phyloP scores from a whole-genome alignment of 2,888 invertebrate genomes.

The Lepetodrilus schrolli region DNA sequence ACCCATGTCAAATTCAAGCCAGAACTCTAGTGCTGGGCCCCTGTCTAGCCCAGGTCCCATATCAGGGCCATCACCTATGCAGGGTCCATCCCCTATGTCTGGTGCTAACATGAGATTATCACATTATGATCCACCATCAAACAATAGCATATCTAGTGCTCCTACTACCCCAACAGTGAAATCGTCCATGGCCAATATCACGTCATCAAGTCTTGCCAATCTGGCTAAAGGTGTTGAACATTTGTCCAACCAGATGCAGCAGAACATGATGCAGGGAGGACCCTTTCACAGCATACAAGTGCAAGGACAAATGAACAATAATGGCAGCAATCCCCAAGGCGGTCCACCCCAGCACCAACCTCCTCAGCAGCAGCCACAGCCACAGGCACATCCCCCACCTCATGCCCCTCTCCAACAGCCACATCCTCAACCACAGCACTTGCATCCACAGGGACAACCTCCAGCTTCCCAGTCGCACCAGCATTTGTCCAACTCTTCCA shows the following conservation, averaged over 20 bases:
- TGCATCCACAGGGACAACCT: conserved; percentile 32
- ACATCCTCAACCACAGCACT: conserved; percentile 34
- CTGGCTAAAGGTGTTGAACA: conserved; percentile 75
- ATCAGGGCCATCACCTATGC: conserved; percentile 42
- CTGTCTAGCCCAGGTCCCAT: conserved; percentile 60
- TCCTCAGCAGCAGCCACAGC: conserved; percentile 37
- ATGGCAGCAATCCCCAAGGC: background rate
- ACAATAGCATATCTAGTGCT: conserved; percentile 49
- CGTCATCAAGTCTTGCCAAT: conserved; percentile 74
- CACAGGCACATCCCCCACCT: conserved; percentile 23
- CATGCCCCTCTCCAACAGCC: conserved; percentile 25
- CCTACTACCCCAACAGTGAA: conserved; percentile 58
- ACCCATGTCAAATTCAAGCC: conserved; percentile 69
- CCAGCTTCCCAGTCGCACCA: conserved; percentile 40
- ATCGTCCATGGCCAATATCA: conserved; percentile 72
- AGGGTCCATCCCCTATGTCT: conserved; percentile 61
- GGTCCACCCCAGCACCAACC: conserved; percentile 9
- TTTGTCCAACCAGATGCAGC: conserved; percentile 74
- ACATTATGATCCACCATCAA: conserved; percentile 66
- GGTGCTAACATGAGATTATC: conserved; percentile 68
- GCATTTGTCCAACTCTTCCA: conserved; percentile 31
- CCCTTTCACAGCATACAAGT: conserved; percentile 75
- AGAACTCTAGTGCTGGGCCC: conserved; percentile 62
- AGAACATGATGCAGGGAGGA: conserved; percentile 75
- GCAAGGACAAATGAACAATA: conserved; percentile 63